Evolutionary conservation across 2,797 vertebrate species (phyloP).

Genomic region (Onychomys arenicola): DNA sequence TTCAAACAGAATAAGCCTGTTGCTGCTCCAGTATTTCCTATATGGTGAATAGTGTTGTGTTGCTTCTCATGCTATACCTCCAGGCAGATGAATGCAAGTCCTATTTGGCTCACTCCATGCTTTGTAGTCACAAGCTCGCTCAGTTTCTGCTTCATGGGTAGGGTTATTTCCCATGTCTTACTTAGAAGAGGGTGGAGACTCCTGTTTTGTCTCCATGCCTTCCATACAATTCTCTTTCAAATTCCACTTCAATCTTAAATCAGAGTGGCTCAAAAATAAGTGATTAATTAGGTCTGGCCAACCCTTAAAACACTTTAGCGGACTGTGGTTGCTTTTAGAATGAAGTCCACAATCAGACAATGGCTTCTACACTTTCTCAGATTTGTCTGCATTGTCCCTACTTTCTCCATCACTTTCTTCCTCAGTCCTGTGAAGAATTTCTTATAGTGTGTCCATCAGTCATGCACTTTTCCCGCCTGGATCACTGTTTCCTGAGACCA

Average conservation of each 20-base stretch:
- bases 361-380: neutral
- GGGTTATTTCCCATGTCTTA: conserved; percentile 2
- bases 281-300: neutral
- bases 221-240: conserved; percentile 6
- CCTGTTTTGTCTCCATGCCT: neutral
- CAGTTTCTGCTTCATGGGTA: conserved; percentile 1
- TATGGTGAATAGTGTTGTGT: neutral
- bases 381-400: neutral
- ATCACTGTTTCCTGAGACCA: neutral
- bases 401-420: neutral
- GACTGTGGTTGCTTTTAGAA: neutral
- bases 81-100: neutral
- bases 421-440: neutral
- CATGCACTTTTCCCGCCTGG: neutral
- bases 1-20: conserved; percentile 29
- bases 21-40: neutral
- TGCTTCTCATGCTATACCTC: neutral
- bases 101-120: neutral
- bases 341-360: conserved; percentile 21
- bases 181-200: neutral
- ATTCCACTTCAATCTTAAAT: neutral
- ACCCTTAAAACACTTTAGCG: conserved; percentile 26
- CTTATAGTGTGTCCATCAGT: neutral
- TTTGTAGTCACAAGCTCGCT: neutral
- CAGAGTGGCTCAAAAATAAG: conserved; percentile 26